A percentile compares a stretch with the other conserved stretches of the same genome.
Evolutionary conservation across 2,888 invertebrate species (phyloP).

Genomic region (Scrobipalpa atriplicella): DNA sequence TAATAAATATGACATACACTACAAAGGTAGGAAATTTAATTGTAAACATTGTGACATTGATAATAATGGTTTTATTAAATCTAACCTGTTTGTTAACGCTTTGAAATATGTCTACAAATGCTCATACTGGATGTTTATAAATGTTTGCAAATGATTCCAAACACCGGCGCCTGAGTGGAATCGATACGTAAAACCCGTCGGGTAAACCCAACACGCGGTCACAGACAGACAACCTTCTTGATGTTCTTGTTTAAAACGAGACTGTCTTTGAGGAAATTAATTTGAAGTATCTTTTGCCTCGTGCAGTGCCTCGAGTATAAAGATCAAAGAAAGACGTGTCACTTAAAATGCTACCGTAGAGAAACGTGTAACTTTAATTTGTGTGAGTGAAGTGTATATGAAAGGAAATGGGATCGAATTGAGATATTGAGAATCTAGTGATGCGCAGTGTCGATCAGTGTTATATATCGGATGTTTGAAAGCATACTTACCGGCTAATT

Average conservation of each 20-base stretch:
- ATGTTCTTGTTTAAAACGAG: slow-evolving; percentile 1
- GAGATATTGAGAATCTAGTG: no score
- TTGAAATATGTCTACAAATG: no score
- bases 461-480: no score
- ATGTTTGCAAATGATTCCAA: no score
- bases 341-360: neutral
- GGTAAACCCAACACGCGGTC: neutral
- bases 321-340: slow-evolving; percentile 4
- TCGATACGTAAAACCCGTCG: neutral
- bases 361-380: neutral
- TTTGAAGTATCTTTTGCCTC: neutral
- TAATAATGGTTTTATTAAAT: no score
- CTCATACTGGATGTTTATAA: no score
- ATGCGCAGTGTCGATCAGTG: no score
- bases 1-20: no score
- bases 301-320: neutral
- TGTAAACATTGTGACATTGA: no score
- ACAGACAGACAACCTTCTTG: neutral
- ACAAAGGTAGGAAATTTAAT: no score
- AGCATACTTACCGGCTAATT: no score
- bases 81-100: no score
- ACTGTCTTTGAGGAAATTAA: neutral
- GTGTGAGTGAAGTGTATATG: neutral
- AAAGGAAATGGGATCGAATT: neutral
- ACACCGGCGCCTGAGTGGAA: neutral